Evolutionary conservation across 2,888 invertebrate genomes (phyloP).

Genomic region (Eudemis profundana): DNA sequence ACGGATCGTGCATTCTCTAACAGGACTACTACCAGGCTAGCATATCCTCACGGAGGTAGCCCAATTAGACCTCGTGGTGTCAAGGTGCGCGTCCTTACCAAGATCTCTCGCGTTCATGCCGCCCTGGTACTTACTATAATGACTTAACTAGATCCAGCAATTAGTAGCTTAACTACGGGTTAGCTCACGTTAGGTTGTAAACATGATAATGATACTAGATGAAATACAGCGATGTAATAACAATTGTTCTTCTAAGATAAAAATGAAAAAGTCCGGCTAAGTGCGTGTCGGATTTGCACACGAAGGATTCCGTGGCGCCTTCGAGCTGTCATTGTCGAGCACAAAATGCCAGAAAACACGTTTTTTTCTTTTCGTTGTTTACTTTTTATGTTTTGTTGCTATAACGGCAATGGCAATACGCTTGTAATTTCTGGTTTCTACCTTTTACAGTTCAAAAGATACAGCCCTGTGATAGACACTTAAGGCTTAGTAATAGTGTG

Average conservation of each 20-base stretch:
- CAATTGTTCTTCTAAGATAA: slow-evolving; percentile 5
- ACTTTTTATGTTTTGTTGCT: too few species aligned
- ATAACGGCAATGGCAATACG: too few species aligned
- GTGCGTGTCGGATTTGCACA: not conserved
- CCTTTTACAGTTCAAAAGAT: too few species aligned
- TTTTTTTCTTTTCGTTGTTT: too few species aligned
- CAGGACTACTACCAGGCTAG: slow-evolving; percentile 3
- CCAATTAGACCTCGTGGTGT: slow-evolving; percentile 29
- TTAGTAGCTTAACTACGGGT: slow-evolving; percentile 17
- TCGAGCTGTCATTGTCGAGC: too few species aligned
- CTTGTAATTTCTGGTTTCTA: too few species aligned
- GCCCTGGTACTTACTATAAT: slow-evolving; percentile 36
- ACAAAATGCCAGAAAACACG: too few species aligned
- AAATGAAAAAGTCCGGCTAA: not conserved
- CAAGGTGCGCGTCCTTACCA: slow-evolving; percentile 19
- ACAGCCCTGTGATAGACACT: too few species aligned
- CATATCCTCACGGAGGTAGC: slow-evolving; percentile 14
- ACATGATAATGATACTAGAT: slow-evolving; percentile 11
- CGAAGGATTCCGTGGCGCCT: not conserved
- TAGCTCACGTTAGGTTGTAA: slow-evolving; percentile 10
- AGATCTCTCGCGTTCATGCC: slow-evolving; percentile 15
- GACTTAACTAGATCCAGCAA: slow-evolving; percentile 31
- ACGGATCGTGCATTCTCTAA: too few species aligned
- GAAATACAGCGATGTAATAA: not conserved
- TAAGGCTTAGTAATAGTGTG: too few species aligned